Base-by-base conservation (phyloP, 2,888 invertebrate genomes). In the Pseudococcus longispinus region DNA sequence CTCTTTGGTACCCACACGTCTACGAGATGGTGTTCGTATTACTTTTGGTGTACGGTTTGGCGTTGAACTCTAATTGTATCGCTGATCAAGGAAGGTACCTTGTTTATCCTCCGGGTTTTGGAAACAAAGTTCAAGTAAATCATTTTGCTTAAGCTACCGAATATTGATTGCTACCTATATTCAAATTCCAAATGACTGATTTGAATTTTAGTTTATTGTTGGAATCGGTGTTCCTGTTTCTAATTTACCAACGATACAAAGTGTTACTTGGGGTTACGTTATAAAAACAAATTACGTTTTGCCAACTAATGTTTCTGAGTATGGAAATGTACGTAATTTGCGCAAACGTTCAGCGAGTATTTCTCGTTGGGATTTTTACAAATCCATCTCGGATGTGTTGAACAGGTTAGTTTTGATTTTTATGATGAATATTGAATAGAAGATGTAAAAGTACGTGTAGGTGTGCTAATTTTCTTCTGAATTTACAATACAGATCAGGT, bases 261-360 rank as follows among this genome's bases (percentile, higher is more conserved):
- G 93, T 88, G 93, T 94, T 8, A 93, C 93, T 18, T 92, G 93
- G 51, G 94, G 94, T 0, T 93, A 93, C 13, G 94, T 94, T 23
- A 92, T 94, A 42, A 94, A 94, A 90, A 93, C 94, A 88, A 94
- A 93, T 90, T 94, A 94, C 90, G 91, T 93, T 88, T 90, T 94
- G 88, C 94, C 94, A 8, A 93, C 92, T 86, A 94, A 94, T 89
- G 92, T 93, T 89, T 91, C 92, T 0, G 92, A 92, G 89, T 93
- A 93, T 89, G 93, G 93, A 32, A 91, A 92, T 87, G 91, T 92
- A 5, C 88, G 88, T 42, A 88, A 88, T 84, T 85, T 87, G 1
- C 83, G 86, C 8, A 87, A 87, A n/a, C 88, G 88, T 20, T 87
- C 88, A 1, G 74, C 86, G 26, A 85, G 88, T 20, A 87, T 89